phyloP scores from a whole-genome alignment of 2,888 invertebrate genomes.

The Scaptomyza polygonia region DNA sequence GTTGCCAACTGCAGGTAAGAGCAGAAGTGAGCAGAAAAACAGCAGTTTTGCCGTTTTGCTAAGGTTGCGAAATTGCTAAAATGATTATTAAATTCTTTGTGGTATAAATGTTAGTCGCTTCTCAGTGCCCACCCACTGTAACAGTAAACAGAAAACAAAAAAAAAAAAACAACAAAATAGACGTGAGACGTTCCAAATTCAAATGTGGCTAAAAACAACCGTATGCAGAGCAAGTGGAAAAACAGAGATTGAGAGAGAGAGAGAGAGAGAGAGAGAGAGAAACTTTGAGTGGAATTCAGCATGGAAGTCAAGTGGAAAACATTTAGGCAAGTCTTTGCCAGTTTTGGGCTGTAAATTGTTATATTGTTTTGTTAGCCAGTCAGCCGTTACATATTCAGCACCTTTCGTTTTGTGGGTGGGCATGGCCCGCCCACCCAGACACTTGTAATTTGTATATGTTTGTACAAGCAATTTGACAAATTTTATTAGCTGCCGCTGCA shows the following conservation, averaged over 20 bases:
- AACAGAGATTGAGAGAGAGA: slow-evolving; percentile 8
- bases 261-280: slow-evolving; percentile 13
- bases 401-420: slow-evolving; percentile 58
- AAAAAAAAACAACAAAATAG: background rate
- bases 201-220: slow-evolving; percentile 27
- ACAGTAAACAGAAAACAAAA: slow-evolving; percentile 24
- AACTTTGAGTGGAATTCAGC: slow-evolving; percentile 45
- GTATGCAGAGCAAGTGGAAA: slow-evolving; percentile 44
- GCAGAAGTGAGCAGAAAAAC: slow-evolving; percentile 19
- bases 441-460: slow-evolving; percentile 23
- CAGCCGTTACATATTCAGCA: slow-evolving; percentile 71
- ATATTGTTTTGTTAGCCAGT: slow-evolving; percentile 51
- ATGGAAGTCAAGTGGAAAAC: slow-evolving; percentile 66
- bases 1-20: slow-evolving; percentile 46
- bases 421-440: slow-evolving; percentile 47
- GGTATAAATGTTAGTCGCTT: slow-evolving; percentile 79
- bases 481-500: slow-evolving; percentile 75
- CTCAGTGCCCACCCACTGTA: slow-evolving; percentile 79
- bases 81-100: slow-evolving; percentile 78
- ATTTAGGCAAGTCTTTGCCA: slow-evolving; percentile 16
- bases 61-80: slow-evolving; percentile 71
- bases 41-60: slow-evolving; percentile 19
- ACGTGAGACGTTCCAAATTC: slow-evolving; percentile 17
- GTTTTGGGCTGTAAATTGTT: slow-evolving; percentile 20
- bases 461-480: slow-evolving; percentile 70